Base-by-base conservation (phyloP, 2,113 vertebrate species). In the Leptosomus discolor region DNA sequence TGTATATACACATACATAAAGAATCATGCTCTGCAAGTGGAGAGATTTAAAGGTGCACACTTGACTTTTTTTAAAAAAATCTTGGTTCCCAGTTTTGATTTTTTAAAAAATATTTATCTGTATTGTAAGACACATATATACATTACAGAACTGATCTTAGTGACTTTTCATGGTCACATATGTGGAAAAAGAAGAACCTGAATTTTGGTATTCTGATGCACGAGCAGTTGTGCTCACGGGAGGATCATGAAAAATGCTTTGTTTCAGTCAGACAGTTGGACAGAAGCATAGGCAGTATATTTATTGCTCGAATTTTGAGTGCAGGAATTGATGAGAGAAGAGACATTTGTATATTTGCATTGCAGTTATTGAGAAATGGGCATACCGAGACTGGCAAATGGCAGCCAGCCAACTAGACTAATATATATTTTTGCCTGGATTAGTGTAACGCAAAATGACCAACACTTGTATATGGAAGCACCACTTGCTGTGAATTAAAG, bases 1-100 rank as follows among this genome's bases (percentile, higher is more conserved):
- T 46, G 53, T 41, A 11, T 46, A 7, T 12, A 3, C 4, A 7
- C 0, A 0, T 20, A 21, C 0, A 0, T 34, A 41, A 41, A 75
- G 32, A 51, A 51, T n/a, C 3, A 0, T 46, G 37, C 11, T 77
- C 12, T 26, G 37, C 20, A 54, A 51, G 7, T 56, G 34, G 32
- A 51, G 21, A 64, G 15, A 24, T 79, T 43, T 64, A 48, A 64
- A 77, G 18, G 24, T 56, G 16, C 11, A 57, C 6, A 7, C n/a
- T 36, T 67, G 45, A 27, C n/a, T n/a, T n/a, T 5, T 48, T n/a
- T 5, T 3, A 7, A n/a, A 36, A 60, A 51, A 45, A 77, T 4
- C 9, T 51, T 65, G 7, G 4, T 80, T 24, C 6, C 8, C 13
- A 63, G 7, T 9, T 79, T 11, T 3, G 3, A 2, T 8, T 83